A percentile compares a stretch with the other conserved stretches of the same genome.
Conservation (phyloP, 2,113 vertebrate species). For the Gallinago undulata region DNA sequence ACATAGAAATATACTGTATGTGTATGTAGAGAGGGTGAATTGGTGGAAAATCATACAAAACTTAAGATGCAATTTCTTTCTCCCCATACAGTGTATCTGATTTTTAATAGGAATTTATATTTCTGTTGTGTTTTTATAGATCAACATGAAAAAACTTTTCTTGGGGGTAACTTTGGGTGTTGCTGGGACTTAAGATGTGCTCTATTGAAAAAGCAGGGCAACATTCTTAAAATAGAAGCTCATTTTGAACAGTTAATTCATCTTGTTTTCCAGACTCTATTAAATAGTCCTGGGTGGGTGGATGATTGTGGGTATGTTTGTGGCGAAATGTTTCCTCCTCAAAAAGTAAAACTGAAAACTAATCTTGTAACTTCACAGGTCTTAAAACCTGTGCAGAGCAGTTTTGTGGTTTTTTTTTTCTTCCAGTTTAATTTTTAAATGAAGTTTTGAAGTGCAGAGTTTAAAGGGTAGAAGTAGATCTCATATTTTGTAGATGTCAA, state of each 20-base stretch:
- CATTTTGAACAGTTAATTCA: neutral
- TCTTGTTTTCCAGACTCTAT: neutral
- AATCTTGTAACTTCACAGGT: neutral
- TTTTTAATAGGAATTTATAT: neutral
- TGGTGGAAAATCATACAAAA: neutral
- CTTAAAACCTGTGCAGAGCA: neutral
- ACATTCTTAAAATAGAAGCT: neutral
- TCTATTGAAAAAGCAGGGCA: neutral
- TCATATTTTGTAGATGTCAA: neutral
- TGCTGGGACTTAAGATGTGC: neutral
- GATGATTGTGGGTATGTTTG: neutral
- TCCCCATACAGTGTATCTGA: accelerated
- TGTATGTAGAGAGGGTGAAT: neutral
- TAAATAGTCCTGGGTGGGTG: neutral
- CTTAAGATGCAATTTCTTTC: neutral
- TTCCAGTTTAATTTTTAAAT: neutral
- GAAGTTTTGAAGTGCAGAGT: neutral
- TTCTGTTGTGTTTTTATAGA: neutral
- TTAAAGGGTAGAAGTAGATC: neutral
- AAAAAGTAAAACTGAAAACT: neutral
- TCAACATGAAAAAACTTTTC: neutral
- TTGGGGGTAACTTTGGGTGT: neutral
- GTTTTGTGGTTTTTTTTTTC: neutral
- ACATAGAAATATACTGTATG: accelerated
- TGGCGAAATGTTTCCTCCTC: neutral